Evolutionary conservation across 2,797 vertebrate species (phyloP), one percentile per base, ranked within the genome.

Genomic region (Gallinago solitaria): DNA sequence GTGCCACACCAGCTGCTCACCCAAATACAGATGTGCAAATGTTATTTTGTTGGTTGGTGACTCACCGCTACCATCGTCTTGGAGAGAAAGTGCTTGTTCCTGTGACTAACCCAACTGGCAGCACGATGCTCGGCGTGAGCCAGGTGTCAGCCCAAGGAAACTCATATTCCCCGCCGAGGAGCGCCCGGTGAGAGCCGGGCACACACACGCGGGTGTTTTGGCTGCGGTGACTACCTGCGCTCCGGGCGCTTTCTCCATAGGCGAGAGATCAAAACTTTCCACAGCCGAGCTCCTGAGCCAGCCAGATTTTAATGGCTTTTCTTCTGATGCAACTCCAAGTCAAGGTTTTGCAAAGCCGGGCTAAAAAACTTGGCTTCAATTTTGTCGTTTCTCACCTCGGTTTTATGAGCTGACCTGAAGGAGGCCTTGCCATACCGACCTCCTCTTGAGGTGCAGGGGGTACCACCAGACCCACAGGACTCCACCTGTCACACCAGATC

Each of bases 41-140:
- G 70, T 69, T 79, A 19, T 11, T 84, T 25, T 0, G 0, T 25
- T 75, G 69, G 76, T 33, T 59, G 3, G 0, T 90, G 89, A 96
- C 92, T 95, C 96, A 96, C n/a, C 2, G 7, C 60, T 60, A 39
- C 90, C 93, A 86, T n/a, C 2, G 11, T 92, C 81, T 33, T 54
- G 75, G 45, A 47, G 95, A 97, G 96, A 97, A 96, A 96, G 94
- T 94, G 75, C 68, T 92, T 14, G 70, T 41, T 82, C 71, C 78
- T 65, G 75, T 89, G 89, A 94, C 78, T 96, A 89, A 95, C 75
- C 51, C 91, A 60, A 51, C 81, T 48, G 63, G 90, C 89, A 92
- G 77, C 9, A 3, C 65, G 32, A 21, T 6, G 12, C 69, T n/a
- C 2, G 1, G 54, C 16, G 0, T 9, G n/a, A 96, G 92, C 83